Percentiles rank a stretch among this genome's conserved stretches.
phyloP scores from a whole-genome alignment of 1,140 invertebrate genomes.

The Caenorhabditis tropicalis region DNA sequence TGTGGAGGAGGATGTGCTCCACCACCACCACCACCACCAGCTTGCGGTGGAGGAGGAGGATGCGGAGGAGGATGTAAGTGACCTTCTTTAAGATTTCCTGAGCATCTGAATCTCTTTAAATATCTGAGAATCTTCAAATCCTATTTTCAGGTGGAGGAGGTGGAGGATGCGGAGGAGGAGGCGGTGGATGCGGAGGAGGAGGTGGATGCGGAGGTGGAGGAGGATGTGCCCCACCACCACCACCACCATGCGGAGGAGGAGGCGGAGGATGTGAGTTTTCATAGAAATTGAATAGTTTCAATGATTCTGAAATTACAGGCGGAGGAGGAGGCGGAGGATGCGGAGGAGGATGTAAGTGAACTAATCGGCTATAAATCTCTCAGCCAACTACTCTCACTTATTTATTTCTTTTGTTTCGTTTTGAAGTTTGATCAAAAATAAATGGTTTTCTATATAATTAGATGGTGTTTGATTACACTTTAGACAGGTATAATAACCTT shows the following conservation, averaged over 20 bases:
- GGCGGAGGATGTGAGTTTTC: not conserved
- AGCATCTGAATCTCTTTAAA: not conserved
- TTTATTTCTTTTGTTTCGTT: conserved; percentile 5
- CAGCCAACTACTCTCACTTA: not conserved
- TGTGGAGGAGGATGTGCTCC: conserved; percentile 36
- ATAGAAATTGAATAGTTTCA: not conserved
- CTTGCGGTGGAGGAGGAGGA: conserved; percentile 32
- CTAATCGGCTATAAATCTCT: not conserved
- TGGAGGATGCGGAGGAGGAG: not conserved
- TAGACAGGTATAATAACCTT: not conserved
- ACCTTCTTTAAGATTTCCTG: not conserved
- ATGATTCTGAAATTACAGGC: not conserved
- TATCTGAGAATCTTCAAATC: too few relatives aligned
- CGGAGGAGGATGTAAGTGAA: conserved; percentile 6
- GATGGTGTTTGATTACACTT: conserved; percentile 3
- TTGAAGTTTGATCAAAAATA: not conserved
- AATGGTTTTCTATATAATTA: not conserved
- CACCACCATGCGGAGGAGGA: not conserved
- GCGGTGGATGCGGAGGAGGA: not conserved
- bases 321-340: conserved; percentile 6
- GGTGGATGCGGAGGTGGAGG: not conserved
- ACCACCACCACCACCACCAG: conserved; percentile 25
- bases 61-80: not conserved
- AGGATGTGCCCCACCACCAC: conserved; percentile 30
- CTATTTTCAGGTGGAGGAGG: conserved; percentile 22